phyloP scores from a whole-genome alignment of 1,140 invertebrate species.

The Radopholus similis region DNA sequence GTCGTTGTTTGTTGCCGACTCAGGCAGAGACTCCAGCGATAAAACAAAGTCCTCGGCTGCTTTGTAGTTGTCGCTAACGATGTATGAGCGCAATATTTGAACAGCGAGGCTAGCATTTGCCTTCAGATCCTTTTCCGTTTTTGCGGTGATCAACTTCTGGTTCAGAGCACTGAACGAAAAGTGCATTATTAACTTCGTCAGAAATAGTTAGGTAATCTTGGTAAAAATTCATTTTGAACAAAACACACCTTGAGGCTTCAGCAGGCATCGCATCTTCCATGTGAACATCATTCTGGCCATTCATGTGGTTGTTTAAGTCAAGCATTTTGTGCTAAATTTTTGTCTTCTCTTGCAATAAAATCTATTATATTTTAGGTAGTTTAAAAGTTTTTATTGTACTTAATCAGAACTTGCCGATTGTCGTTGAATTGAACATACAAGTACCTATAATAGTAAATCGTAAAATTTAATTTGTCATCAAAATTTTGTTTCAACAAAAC shows the following conservation, averaged over 20 bases:
- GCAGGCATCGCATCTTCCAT: not conserved
- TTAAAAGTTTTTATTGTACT: too few species aligned
- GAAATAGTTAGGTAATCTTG: not conserved
- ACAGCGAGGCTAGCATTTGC: not conserved
- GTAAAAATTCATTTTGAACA: not conserved
- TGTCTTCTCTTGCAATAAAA: too few species aligned
- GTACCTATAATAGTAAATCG: too few species aligned
- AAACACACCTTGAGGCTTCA: not conserved
- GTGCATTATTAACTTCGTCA: not conserved
- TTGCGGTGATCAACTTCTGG: slow-evolving; percentile 1
- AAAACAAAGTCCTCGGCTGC: slow-evolving; percentile 71
- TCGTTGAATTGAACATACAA: too few species aligned
- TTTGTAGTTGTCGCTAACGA: not conserved
- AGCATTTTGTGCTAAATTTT: too few species aligned
- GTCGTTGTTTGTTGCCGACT: slow-evolving; percentile 92
- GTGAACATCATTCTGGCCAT: not conserved
- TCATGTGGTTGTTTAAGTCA: not conserved
- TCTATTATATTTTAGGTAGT: too few species aligned
- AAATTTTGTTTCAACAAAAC: too few species aligned
- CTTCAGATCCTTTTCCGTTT: slow-evolving; percentile 8
- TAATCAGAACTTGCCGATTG: too few species aligned
- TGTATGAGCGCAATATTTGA: slow-evolving; percentile 1
- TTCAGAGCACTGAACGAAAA: not conserved
- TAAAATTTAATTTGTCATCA: too few species aligned
- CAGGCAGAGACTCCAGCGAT: slow-evolving; percentile 73